phyloP scores from a whole-genome alignment of 2,113 vertebrate species.

The Baryphthengus martii region DNA sequence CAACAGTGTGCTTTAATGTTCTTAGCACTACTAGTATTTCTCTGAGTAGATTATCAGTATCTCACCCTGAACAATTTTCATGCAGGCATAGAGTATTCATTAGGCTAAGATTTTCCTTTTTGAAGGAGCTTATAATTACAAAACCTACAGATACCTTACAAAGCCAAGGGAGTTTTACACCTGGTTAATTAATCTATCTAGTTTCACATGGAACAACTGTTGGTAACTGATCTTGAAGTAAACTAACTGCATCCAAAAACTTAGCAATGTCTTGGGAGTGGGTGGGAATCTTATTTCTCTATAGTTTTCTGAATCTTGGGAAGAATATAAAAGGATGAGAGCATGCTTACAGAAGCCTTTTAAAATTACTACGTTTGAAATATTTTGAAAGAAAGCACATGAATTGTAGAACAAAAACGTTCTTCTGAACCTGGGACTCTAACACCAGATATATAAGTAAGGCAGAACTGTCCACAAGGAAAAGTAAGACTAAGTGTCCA shows the following conservation, averaged over 20 bases:
- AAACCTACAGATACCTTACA: background rate
- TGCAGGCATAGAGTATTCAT: background rate
- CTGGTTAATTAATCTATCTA: background rate
- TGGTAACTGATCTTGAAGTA: background rate
- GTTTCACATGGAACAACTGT: background rate
- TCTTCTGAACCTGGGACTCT: background rate
- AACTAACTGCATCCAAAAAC: background rate
- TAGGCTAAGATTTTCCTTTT: background rate
- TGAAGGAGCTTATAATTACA: background rate
- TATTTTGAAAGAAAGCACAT: background rate
- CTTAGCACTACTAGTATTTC: background rate
- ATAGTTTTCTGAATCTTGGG: background rate
- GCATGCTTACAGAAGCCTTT: background rate
- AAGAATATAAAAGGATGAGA: background rate
- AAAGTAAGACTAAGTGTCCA: background rate
- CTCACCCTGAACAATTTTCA: background rate
- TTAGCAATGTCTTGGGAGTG: rapidly evolving
- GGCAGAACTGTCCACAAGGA: background rate
- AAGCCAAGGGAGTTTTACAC: background rate
- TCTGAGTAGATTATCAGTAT: background rate
- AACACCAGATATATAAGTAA: background rate
- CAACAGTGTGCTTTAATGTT: background rate
- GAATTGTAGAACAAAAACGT: background rate
- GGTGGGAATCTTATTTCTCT: background rate
- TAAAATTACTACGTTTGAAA: background rate